phyloP scores from a whole-genome alignment of 1,140 invertebrate species.

The Drosophila aff. region DNA sequence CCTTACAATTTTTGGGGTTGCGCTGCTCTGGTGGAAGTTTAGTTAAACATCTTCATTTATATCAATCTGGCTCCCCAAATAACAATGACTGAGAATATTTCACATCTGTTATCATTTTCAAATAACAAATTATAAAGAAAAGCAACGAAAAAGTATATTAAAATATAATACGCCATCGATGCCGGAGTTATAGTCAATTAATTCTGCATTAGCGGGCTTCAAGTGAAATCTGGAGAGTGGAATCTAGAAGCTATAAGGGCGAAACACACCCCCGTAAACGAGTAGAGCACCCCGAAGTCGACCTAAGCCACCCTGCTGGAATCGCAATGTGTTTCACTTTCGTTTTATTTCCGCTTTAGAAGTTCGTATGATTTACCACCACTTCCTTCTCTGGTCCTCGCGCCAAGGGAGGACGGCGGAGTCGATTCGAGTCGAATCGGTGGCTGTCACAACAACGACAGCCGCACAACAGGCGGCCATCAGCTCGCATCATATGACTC shows the following conservation, averaged over 20 bases:
- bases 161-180: background rate
- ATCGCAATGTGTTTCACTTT: slow-evolving; percentile 56
- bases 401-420: slow-evolving; percentile 15
- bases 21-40: background rate
- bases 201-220: slow-evolving; percentile 1
- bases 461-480: slow-evolving; percentile 54
- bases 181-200: background rate
- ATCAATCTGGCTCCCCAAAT: background rate
- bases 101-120: background rate
- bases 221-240: background rate
- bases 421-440: slow-evolving; percentile 43
- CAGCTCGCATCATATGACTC: slow-evolving; percentile 69
- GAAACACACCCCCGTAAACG: background rate
- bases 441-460: slow-evolving; percentile 65
- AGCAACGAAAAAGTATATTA: background rate
- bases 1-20: background rate
- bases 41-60: background rate
- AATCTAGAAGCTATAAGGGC: background rate
- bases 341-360: slow-evolving; percentile 53
- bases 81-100: background rate
- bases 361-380: slow-evolving; percentile 53
- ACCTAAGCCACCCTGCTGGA: slow-evolving; percentile 32
- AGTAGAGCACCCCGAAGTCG: slow-evolving; percentile 36
- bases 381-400: slow-evolving; percentile 14
- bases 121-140: background rate